Base-by-base conservation (phyloP, 2,888 invertebrate genomes). In the Scrobipalpa atriplicella region DNA sequence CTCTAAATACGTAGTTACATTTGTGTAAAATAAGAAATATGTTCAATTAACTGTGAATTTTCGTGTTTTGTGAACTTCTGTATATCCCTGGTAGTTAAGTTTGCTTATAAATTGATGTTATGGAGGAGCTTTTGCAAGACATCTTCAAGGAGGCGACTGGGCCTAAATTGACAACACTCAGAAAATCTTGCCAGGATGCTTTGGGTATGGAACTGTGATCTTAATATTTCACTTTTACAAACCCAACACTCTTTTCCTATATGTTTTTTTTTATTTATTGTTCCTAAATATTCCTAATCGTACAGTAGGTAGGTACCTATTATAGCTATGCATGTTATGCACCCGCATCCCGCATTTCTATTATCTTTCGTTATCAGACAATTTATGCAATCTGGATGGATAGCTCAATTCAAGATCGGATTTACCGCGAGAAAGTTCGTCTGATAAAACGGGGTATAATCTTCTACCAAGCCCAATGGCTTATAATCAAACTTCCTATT, bases 101-200 rank as follows among this genome's bases (percentile, higher is more conserved):
- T 21, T 56, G 54, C 54, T 21, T 56, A 8, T 64, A 54, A 52
- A 16, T 38, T 64, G 8, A 64, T 56, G 56, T 13, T 69, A 98
- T 98, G 98, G 98, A 98, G 93, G 97, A 98, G 87, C 93, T 98
- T 77, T 93, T 98, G 73, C 94, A 95, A 84, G 96, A 96, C 86
- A 95, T 98, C 79, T 95, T 96, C 75, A 97, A 96, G 88, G 98
- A 98, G 92, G 96, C 97, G 69, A 95, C 95, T 64, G 96, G 96
- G 77, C 95, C 96, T 38, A 98, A 97, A 88, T 92, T 96, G 78
- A 93, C 94, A 67, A 93, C 94, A 73, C 89, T 98, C 75, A 95
- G 96, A 81, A 96, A 96, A 90, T 94, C 97, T 75, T 96, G 97
- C 79, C 97, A 97, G 91, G 96, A 97, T 90, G 97, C 97, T 74